Conservation (phyloP, 2,797 vertebrate species). For the Falco concolor region DNA sequence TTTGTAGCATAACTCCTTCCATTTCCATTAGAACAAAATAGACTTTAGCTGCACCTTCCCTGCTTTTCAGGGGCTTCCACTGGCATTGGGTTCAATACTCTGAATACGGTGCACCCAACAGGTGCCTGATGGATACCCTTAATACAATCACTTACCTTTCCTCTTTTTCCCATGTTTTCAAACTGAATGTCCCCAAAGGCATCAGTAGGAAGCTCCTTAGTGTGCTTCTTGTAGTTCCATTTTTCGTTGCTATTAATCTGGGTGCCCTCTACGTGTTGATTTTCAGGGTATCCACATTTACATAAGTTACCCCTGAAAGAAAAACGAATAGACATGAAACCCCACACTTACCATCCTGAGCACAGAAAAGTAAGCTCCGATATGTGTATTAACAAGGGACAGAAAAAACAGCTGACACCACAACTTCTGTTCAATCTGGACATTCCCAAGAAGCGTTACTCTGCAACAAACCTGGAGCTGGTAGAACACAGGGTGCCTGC, state of each 20-base stretch:
- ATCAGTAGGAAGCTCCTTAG: constrained; percentile 75
- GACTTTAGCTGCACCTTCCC: not conserved
- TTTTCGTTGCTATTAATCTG: constrained; percentile 71
- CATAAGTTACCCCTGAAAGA: constrained; percentile 70
- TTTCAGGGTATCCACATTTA: constrained; percentile 76
- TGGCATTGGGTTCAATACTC: not conserved
- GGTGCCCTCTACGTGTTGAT: constrained; percentile 73
- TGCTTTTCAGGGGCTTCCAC: not conserved
- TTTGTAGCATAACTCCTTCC: not conserved
- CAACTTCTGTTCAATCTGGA: not conserved
- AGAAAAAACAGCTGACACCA: not conserved
- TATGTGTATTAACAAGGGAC: not conserved
- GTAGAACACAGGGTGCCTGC: not conserved
- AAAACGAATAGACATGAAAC: not conserved
- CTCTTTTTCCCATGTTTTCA: constrained; percentile 75
- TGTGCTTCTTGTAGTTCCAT: constrained; percentile 80
- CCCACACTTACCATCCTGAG: not conserved
- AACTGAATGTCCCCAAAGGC: constrained; percentile 80
- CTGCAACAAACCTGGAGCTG: not conserved
- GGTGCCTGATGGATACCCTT: rapidly evolving
- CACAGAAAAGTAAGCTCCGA: not conserved
- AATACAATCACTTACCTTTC: constrained; percentile 66
- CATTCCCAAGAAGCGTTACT: not conserved
- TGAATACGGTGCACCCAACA: not conserved
- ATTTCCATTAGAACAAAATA: not conserved